Evolutionary conservation across 2,888 invertebrate species (phyloP).

Genomic region (Amphipyra tragopoginis): DNA sequence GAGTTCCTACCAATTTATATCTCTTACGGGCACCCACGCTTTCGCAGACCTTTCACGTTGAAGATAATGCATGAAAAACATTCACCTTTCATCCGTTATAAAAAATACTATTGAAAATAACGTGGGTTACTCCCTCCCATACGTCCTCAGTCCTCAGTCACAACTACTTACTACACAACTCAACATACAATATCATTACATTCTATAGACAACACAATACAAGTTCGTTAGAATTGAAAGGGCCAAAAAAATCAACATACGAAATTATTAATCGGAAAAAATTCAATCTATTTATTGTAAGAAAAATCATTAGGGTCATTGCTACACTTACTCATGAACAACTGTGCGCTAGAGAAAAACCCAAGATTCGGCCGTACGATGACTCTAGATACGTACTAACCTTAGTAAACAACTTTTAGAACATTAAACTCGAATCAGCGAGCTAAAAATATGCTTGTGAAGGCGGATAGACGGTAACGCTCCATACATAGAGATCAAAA

Average conservation of each 20-base stretch:
- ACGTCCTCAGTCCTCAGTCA: not conserved
- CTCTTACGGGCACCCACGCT: not conserved
- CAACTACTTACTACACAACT: not conserved
- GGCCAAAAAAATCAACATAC: slow-evolving; percentile 26
- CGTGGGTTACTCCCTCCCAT: not conserved
- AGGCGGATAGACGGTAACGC: slow-evolving; percentile 38
- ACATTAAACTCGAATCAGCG: slow-evolving; percentile 55
- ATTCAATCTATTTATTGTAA: slow-evolving; percentile 17
- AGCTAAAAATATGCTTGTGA: slow-evolving; percentile 47
- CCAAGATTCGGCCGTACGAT: slow-evolving; percentile 50
- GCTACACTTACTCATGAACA: slow-evolving; percentile 38
- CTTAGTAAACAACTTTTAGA: slow-evolving; percentile 60
- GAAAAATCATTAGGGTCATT: slow-evolving; percentile 46
- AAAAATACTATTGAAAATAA: slow-evolving; percentile 10
- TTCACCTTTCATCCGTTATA: not conserved
- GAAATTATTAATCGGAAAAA: slow-evolving; percentile 27
- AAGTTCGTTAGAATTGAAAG: slow-evolving; percentile 33
- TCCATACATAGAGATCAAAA: slow-evolving; percentile 50
- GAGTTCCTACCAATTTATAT: slow-evolving; percentile 13
- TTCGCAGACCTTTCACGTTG: slow-evolving; percentile 3
- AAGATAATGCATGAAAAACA: slow-evolving; percentile 8
- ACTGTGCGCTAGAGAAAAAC: slow-evolving; percentile 37
- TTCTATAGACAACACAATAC: slow-evolving; percentile 25
- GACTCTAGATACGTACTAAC: slow-evolving; percentile 51
- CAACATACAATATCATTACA: slow-evolving; percentile 18